Base-by-base conservation (phyloP, 2,888 invertebrate genomes). In the Drepana falcataria region DNA sequence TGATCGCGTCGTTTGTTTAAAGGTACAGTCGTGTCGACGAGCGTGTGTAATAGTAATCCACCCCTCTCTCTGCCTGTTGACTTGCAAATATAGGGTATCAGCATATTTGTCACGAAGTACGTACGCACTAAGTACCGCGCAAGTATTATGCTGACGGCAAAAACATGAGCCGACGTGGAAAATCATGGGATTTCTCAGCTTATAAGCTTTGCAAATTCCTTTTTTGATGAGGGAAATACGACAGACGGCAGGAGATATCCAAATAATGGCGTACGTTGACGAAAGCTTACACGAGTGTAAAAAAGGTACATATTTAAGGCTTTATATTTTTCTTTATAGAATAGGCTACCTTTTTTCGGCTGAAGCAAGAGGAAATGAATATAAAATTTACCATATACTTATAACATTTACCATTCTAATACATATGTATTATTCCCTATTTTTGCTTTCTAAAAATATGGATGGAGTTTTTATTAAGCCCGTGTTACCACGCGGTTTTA, bases 71-170 rank as follows among this genome's bases (percentile, higher is more conserved):
- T 34, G 21, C n/a, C 41, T 33, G 52, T 56, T 54, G 55, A 57
- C 56, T 56, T 58, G 54, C 56, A 60, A 64, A 64, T 64, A 59
- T 58, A 58, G 61, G 61, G 54, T 49, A 35, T 33, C 53, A 57
- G 51, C 40, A 51, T 40, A 57, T 61, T 59, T 54, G 59, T 56
- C 48, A 51, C 21, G 21, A 21, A 21, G 21, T 21, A 21, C 58
- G 41, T 44, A 48, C 40, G 48, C 52, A 21, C 35, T 41, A 44
- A 49, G 53, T 55, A 55, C 56, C 54, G 56, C 55, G 49, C 52
- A 54, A 44, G 54, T 52, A 57, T 58, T 58, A 57, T 57, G 55
- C 51, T 55, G 53, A 7, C 54, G 57, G 52, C 55, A 55, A 57
- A 54, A 58, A 59, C 55, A 57, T 48, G 57, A 49, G 55, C 57